phyloP scores from a whole-genome alignment of 2,113 vertebrate species.

The Saguinus midas region DNA sequence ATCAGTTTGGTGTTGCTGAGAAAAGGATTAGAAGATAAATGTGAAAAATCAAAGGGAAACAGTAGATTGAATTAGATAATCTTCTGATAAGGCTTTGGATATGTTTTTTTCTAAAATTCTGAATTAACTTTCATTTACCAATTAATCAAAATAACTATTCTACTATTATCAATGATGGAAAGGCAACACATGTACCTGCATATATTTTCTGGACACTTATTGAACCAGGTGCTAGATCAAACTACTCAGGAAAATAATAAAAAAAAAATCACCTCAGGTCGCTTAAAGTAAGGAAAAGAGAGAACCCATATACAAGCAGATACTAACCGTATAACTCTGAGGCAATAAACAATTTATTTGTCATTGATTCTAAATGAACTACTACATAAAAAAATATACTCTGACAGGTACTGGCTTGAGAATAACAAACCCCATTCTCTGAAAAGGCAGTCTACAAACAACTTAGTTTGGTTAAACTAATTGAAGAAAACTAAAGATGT shows the following conservation, averaged over 20 bases:
- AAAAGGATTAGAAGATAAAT: background rate
- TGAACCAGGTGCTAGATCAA: background rate
- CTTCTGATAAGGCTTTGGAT: background rate
- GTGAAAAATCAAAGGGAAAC: background rate
- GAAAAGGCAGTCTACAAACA: background rate
- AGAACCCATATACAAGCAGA: background rate
- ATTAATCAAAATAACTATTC: background rate
- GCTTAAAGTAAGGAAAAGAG: background rate
- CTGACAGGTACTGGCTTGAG: background rate
- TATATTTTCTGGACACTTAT: background rate
- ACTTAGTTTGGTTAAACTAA: background rate
- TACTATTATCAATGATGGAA: background rate
- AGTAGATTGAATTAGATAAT: background rate
- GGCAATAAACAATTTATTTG: background rate
- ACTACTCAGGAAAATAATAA: background rate
- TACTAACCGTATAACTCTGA: background rate
- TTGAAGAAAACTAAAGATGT: background rate
- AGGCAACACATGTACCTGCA: background rate
- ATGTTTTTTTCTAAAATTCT: background rate
- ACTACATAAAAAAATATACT: background rate
- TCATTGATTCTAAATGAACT: background rate
- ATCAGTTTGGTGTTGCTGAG: constrained; percentile 24
- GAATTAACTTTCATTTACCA: background rate
- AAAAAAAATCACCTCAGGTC: background rate
- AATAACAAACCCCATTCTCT: background rate